Evolutionary conservation across 35 echinoderm and acorn worm genomes (phyloP).

Genomic region (Anneissia japonica): DNA sequence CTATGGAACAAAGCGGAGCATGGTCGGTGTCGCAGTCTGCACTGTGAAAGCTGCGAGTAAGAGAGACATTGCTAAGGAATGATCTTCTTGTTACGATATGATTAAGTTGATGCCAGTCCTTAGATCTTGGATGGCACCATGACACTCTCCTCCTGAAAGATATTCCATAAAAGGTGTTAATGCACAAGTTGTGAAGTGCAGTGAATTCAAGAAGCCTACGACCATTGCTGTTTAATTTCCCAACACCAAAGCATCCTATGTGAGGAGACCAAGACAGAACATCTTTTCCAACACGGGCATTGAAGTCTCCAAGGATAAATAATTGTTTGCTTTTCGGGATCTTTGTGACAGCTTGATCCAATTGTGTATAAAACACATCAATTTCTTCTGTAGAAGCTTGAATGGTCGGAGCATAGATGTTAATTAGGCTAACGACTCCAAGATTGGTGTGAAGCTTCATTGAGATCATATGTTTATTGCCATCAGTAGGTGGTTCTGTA

Average conservation of each 20-base stretch:
- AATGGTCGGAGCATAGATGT: background rate
- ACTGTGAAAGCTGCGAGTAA: constrained; percentile 41
- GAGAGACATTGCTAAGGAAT: constrained; percentile 11
- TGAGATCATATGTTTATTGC: background rate
- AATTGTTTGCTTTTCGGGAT: too few species aligned
- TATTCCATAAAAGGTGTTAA: too few species aligned
- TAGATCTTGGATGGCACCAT: constrained; percentile 42
- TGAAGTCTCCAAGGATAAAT: too few species aligned
- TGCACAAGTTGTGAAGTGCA: too few species aligned
- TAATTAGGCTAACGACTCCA: background rate
- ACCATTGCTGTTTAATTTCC: too few species aligned
- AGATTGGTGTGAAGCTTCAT: background rate
- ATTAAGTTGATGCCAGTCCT: constrained; percentile 51
- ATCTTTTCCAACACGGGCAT: too few species aligned
- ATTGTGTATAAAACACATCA: too few species aligned
- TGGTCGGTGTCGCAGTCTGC: constrained; percentile 58
- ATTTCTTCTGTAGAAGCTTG: too few species aligned
- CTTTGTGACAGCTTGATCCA: too few species aligned
- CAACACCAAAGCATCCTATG: too few species aligned
- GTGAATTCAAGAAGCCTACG: too few species aligned
- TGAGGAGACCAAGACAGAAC: too few species aligned
- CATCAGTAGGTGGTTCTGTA: background rate
- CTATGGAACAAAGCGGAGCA: constrained; percentile 33
- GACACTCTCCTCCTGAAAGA: constrained; percentile 15
- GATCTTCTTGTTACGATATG: constrained; percentile 24